Evolutionary conservation across 2,888 invertebrate species (phyloP).

Genomic region (Ctenicera cuprea): DNA sequence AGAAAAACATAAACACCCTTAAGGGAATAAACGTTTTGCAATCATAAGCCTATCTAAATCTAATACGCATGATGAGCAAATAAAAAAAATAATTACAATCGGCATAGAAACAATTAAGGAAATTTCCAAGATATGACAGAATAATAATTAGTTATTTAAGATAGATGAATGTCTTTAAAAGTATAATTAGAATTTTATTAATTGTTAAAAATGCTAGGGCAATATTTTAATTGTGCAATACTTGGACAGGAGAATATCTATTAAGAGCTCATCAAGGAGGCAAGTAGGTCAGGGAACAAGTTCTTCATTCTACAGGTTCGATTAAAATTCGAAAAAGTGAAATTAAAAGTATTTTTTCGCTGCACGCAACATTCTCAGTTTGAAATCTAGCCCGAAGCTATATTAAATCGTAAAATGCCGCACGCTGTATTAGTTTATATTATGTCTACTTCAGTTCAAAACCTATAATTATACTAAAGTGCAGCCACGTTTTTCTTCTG

Average conservation of each 20-base stretch:
- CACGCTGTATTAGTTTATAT: conserved; percentile 27
- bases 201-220: conserved; percentile 27
- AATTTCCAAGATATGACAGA: conserved; percentile 23
- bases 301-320: not conserved
- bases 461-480: conserved; percentile 26
- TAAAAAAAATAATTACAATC: conserved; percentile 25
- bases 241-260: not conserved
- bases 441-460: conserved; percentile 1
- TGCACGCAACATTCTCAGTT: conserved; percentile 21
- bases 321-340: conserved; percentile 28
- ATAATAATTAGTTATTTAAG: conserved; percentile 23
- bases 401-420: not conserved
- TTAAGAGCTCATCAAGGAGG: not conserved
- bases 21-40: not conserved
- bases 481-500: conserved; percentile 15
- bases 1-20: conserved; percentile 17
- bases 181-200: conserved; percentile 32
- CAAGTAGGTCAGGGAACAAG: conserved; percentile 31
- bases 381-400: conserved; percentile 10
- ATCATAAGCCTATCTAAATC: not conserved
- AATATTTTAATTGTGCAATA: conserved; percentile 20
- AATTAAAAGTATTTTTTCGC: conserved; percentile 9
- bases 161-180: conserved; percentile 24
- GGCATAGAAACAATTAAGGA: conserved; percentile 19
- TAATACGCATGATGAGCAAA: not conserved